A percentile compares a stretch with the other conserved stretches of the same genome.
Evolutionary conservation across 2,888 invertebrate genomes (phyloP).

Genomic region (Coleophora deauratella): DNA sequence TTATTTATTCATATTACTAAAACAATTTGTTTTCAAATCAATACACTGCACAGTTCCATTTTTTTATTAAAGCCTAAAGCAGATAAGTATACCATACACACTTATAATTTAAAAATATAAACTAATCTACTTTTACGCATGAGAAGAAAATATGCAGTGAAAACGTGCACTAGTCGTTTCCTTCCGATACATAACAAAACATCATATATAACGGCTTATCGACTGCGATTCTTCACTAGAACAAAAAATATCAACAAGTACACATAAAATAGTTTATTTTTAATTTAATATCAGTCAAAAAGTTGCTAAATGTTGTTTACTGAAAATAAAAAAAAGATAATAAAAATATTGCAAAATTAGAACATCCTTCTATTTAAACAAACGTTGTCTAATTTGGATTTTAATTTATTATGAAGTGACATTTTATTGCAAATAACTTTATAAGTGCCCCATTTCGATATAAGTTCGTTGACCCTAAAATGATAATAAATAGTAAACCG

Average conservation of each 20-base stretch:
- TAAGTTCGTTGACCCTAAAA: background rate
- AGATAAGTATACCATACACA: no score
- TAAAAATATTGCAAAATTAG: background rate
- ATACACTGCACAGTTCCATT: no score
- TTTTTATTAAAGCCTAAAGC: no score
- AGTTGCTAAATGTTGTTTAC: no score
- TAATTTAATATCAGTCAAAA: no score
- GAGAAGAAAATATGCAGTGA: slow-evolving; percentile 18
- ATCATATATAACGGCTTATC: slow-evolving; percentile 30
- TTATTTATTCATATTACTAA: no score
- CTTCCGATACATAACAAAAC: slow-evolving; percentile 31
- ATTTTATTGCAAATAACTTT: slow-evolving; percentile 1
- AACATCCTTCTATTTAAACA: background rate
- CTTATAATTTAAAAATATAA: no score
- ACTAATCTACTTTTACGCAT: background rate
- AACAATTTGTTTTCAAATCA: no score
- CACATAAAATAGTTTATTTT: background rate
- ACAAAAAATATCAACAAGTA: slow-evolving; percentile 9
- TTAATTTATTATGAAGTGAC: background rate
- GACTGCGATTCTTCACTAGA: slow-evolving; percentile 25
- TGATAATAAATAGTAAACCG: background rate
- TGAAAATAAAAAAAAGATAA: background rate
- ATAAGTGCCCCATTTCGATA: no score
- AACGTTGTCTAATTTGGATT: no score
- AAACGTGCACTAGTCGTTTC: slow-evolving; percentile 24